Conservation (phyloP, 2,888 invertebrate genomes). For the Auanema sp. region DNA sequence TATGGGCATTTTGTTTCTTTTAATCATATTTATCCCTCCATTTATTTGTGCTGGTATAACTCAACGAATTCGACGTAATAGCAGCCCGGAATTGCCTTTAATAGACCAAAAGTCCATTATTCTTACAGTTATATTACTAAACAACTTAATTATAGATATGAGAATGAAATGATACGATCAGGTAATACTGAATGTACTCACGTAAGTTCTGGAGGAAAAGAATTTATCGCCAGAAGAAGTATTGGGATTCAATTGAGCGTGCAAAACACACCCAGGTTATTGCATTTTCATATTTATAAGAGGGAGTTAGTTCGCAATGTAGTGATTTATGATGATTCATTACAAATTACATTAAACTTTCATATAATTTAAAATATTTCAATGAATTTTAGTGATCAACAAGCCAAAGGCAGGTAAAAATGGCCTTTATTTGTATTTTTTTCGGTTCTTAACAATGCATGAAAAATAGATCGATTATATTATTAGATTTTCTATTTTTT, state of each 20-base stretch:
- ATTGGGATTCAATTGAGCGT: conserved; percentile 58
- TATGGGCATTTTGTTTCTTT: conserved; percentile 39
- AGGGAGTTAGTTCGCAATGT: no score
- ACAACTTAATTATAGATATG: conserved; percentile 32
- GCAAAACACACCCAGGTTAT: conserved; percentile 55
- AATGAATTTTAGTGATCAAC: no score
- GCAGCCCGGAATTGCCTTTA: conserved; percentile 36
- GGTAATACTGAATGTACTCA: conserved; percentile 58
- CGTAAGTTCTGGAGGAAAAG: conserved; percentile 25
- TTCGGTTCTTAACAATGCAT: no score
- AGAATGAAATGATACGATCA: conserved; percentile 56
- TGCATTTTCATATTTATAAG: no score
- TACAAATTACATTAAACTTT: no score
- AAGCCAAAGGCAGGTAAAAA: no score
- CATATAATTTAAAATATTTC: no score
- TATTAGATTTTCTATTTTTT: no score
- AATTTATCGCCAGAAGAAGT: conserved; percentile 45
- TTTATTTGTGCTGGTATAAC: conserved; percentile 43
- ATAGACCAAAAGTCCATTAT: conserved; percentile 37
- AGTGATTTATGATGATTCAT: no score
- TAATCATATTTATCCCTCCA: conserved; percentile 45
- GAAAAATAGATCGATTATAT: no score
- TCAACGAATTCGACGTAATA: conserved; percentile 30
- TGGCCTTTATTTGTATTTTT: no score
- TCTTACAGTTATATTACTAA: background rate